Evolutionary conservation across 1,140 invertebrate genomes (phyloP).

Genomic region (Euura saliciscinereae): DNA sequence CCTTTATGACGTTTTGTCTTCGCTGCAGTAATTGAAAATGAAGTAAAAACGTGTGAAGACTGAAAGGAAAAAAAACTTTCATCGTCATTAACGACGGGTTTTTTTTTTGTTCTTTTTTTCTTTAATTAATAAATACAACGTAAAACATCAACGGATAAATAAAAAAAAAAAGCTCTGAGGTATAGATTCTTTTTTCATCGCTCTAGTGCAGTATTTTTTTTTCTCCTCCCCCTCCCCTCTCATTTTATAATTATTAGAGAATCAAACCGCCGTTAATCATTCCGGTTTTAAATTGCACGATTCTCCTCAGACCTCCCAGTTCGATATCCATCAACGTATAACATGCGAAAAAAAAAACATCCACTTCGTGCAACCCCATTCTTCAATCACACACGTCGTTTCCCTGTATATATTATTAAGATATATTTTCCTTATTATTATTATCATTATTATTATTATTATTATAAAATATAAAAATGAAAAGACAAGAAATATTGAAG

Average conservation of each 20-base stretch:
- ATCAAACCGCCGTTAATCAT: too few species aligned
- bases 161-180: background rate
- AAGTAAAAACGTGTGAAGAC: too few species aligned
- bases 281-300: too few species aligned
- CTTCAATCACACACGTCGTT: background rate
- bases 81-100: too few species aligned
- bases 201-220: too few species aligned
- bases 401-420: slow-evolving; percentile 9
- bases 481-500: slow-evolving; percentile 15
- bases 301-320: too few species aligned
- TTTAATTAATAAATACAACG: slow-evolving; percentile 22
- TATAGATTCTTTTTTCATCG: too few species aligned
- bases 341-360: background rate
- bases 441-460: slow-evolving; percentile 9
- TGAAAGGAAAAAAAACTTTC: too few species aligned
- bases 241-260: too few species aligned
- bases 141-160: background rate
- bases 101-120: slow-evolving; percentile 13
- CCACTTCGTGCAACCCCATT: background rate
- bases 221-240: too few species aligned
- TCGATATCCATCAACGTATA: background rate
- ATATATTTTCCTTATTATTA: background rate
- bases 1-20: too few species aligned
- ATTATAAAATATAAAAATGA: slow-evolving; percentile 14
- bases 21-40: too few species aligned